These are phyloP conservation scores for Mormyrus hasselquistii DNA, from an alignment of 2,797 vertebrate species.

Conservation along the genomic window DNA sequence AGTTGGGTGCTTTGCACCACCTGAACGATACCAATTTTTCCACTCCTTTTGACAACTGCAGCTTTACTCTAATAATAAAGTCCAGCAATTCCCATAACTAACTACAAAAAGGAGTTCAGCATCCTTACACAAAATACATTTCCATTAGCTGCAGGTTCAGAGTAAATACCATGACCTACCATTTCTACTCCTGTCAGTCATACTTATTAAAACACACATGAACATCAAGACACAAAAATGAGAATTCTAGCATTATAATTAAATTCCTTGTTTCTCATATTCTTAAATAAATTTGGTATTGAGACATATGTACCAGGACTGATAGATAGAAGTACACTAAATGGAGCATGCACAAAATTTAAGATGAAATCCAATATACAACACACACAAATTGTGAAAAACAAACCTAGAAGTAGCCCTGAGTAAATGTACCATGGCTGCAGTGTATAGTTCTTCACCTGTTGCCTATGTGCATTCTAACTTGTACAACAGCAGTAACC, in stretches of 20 bases:
- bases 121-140: neutral
- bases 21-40: neutral
- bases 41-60: neutral
- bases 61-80: neutral
- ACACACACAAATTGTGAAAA: neutral
- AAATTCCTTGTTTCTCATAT: neutral
- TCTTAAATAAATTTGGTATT: neutral
- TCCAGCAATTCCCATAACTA: neutral
- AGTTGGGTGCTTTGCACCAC: neutral
- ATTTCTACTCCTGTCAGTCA: neutral
- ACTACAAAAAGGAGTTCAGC: neutral
- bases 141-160: constrained; percentile 7
- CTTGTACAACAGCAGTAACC: neutral
- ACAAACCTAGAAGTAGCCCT: neutral
- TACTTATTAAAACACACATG: neutral
- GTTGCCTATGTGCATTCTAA: neutral
- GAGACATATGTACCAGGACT: neutral
- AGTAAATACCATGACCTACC: neutral
- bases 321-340: neutral
- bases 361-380: neutral
- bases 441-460: neutral
- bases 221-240: neutral
- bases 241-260: neutral
- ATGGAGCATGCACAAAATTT: neutral
- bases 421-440: neutral